A percentile compares a stretch with the other conserved stretches of the same genome.
phyloP scores from a whole-genome alignment of 2,113 vertebrate genomes.

The Archocentrus centrarchus region DNA sequence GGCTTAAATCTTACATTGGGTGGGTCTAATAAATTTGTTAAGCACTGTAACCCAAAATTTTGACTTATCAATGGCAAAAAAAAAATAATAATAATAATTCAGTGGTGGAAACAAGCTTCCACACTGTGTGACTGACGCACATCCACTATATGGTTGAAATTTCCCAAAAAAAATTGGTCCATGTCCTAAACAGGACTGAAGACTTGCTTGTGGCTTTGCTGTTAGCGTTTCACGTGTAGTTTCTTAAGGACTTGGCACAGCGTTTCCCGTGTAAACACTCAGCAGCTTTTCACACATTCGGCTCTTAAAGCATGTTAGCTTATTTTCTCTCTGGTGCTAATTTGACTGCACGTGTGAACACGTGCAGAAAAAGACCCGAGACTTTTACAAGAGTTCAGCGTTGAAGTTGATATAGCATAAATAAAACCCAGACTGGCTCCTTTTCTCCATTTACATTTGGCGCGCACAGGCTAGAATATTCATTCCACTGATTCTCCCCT shows the following conservation, averaged over 20 bases:
- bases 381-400: not conserved
- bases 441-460: not conserved
- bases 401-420: not conserved
- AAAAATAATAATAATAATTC: not conserved
- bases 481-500: not conserved
- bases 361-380: not conserved
- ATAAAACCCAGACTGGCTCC: not conserved
- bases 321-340: not conserved
- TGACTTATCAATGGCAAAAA: not conserved
- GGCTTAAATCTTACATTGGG: too few species aligned
- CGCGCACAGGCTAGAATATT: not conserved
- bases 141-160: not conserved
- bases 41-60: too few species aligned
- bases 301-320: not conserved
- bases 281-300: not conserved
- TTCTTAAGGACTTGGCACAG: not conserved
- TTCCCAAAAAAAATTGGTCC: not conserved
- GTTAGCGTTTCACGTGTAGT: not conserved
- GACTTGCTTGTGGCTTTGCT: not conserved
- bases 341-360: not conserved
- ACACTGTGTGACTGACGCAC: not conserved
- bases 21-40: too few species aligned
- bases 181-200: not conserved
- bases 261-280: not conserved
- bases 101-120: not conserved